phyloP scores from a whole-genome alignment of 2,113 vertebrate species.

The Heterotis niloticus region DNA sequence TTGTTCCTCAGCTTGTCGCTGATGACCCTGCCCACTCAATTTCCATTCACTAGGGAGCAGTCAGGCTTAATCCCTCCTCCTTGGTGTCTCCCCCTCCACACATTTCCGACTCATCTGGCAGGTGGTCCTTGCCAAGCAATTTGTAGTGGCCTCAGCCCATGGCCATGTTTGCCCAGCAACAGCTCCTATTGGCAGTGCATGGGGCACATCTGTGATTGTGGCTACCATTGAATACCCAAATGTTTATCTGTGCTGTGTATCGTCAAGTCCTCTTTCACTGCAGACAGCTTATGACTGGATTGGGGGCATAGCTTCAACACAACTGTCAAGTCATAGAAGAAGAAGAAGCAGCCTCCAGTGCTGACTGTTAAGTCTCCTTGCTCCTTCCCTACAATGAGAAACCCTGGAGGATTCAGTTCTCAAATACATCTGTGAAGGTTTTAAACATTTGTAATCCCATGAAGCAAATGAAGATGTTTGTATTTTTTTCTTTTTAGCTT shows the following conservation, averaged over 20 bases:
- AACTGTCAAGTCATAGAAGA: too few relatives aligned
- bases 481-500: neutral
- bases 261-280: slow-evolving; percentile 24
- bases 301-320: neutral
- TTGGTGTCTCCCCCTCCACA: neutral
- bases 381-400: neutral
- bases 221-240: slow-evolving; percentile 38
- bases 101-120: slow-evolving; percentile 45
- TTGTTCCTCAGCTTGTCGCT: too few relatives aligned
- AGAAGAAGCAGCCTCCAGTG: neutral
- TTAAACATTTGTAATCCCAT: neutral
- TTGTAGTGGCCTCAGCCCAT: slow-evolving; percentile 47
- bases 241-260: slow-evolving; percentile 24
- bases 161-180: slow-evolving; percentile 46
- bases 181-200: slow-evolving; percentile 45
- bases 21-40: too few relatives aligned
- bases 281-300: neutral
- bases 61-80: neutral
- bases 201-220: slow-evolving; percentile 52
- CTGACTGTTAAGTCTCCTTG: neutral
- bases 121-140: slow-evolving; percentile 38
- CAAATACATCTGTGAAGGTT: neutral
- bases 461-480: neutral
- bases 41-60: neutral
- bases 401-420: neutral